Evolutionary conservation across 1,140 invertebrate genomes (phyloP), one percentile per base, ranked within the genome.

Genomic region (Drosophila azteca): DNA sequence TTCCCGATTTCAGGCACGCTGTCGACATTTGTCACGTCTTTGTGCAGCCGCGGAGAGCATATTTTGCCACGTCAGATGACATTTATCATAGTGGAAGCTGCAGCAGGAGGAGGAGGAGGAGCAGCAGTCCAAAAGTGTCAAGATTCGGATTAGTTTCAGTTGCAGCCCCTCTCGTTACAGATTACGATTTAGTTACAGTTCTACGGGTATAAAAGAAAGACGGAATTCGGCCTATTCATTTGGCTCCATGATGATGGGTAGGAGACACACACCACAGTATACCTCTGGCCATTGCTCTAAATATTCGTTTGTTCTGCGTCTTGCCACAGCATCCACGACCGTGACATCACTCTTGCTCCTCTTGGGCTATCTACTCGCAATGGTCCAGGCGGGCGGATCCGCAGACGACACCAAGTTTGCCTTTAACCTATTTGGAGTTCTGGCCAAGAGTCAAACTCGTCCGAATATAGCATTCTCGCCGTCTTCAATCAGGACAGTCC

Each of bases 391-490:
- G 0, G n/a, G 20, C 5, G n/a, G 29, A n/a, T 9, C 46, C 49
- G 26, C n/a, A 4, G 63, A 71, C 2, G 70, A 75, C 45, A 45
- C 50, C 2, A 59, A 51, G 35, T 84, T 84, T 50, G 66, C 79
- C 35, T 57, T 55, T 17, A 62, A 59, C 43, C 65, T 83, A 6
- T 83, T 66, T 46, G 17, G 43, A 26, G 44, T 41, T 7, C 41
- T 85, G 53, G 71, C 59, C 31, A 57, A 49, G 13, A 39, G 46
- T 5, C 15, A 64, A 2, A 1, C 49, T 3, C 44, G n/a, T 11
- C 67, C 87, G 20, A 95, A 94, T 87, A 62, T 94, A 4, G 83
- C 94, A 26, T 90, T 92, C 61, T 95, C 94, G 2, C 93, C 94
- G 2, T 85, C 93, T n/a, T 95, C 94, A 52, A 90, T 94, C 26